These are phyloP conservation scores for Philonicus albiceps DNA, from an alignment of 2,888 invertebrate genomes.

Conservation along the genomic window DNA sequence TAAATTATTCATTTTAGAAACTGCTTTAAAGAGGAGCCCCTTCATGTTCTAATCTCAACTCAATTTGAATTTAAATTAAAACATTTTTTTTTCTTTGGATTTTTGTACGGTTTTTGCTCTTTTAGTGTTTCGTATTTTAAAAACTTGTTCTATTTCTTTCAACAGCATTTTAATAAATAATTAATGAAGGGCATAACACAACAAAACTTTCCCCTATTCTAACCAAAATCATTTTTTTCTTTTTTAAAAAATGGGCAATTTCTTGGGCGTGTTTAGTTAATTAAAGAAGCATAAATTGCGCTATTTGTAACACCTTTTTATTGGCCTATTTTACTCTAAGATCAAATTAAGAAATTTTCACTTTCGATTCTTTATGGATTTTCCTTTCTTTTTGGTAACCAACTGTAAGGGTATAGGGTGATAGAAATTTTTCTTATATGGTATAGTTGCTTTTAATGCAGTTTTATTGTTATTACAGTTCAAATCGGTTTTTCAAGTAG, in stretches of 20 bases:
- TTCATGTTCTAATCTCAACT: slow-evolving; percentile 31
- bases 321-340: neutral
- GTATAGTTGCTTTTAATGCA: neutral
- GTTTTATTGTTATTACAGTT: neutral
- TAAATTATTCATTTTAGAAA: slow-evolving; percentile 41
- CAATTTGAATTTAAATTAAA: slow-evolving; percentile 42
- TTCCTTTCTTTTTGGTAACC: neutral
- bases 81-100: slow-evolving; percentile 29
- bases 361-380: neutral
- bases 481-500: neutral
- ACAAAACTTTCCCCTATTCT: neutral
- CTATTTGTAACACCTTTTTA: slow-evolving; percentile 30
- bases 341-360: neutral
- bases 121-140: neutral
- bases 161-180: slow-evolving; percentile 19
- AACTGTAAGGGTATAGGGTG: neutral
- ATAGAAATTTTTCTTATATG: neutral
- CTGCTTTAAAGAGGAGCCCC: slow-evolving; percentile 12
- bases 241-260: slow-evolving; percentile 7
- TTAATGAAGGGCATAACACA: slow-evolving; percentile 12
- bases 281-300: slow-evolving; percentile 21
- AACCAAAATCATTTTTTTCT: too few species aligned
- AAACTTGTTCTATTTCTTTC: neutral
- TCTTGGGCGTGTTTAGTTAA: slow-evolving; percentile 5
- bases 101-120: neutral